These are phyloP conservation scores for Rattus rattus DNA, from an alignment of 2,113 vertebrate species.

Conservation along the genomic window DNA sequence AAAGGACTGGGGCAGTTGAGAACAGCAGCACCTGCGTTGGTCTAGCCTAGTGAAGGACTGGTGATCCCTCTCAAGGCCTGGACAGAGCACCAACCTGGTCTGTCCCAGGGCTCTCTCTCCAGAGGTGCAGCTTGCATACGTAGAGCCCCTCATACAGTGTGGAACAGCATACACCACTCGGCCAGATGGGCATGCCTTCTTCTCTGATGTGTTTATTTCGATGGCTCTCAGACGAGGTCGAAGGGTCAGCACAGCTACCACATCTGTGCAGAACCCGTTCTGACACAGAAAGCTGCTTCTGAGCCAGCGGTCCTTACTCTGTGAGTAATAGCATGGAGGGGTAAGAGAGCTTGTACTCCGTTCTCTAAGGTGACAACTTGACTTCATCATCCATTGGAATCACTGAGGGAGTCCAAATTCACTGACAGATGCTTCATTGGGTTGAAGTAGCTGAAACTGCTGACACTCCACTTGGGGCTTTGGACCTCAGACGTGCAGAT, in stretches of 20 bases:
- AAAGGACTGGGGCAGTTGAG: background rate
- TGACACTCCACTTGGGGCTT: slow-evolving; percentile 51
- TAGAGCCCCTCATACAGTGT: background rate
- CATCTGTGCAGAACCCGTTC: background rate
- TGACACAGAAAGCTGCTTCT: background rate
- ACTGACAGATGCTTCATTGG: slow-evolving; percentile 24
- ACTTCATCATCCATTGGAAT: slow-evolving; percentile 45
- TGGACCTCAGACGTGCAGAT: slow-evolving; percentile 1
- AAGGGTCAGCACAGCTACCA: too few relatives aligned
- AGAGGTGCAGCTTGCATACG: background rate
- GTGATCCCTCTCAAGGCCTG: fast-evolving
- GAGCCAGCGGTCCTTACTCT: background rate
- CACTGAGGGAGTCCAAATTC: slow-evolving; percentile 65
- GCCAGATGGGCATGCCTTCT: background rate
- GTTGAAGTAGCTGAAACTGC: slow-evolving; percentile 24
- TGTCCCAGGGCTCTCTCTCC: background rate
- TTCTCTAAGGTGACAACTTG: background rate
- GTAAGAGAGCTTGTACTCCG: background rate
- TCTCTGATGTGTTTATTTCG: background rate
- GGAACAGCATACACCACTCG: too few relatives aligned
- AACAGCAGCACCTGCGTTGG: background rate
- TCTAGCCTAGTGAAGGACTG: background rate
- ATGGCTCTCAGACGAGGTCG: background rate
- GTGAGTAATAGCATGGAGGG: background rate
- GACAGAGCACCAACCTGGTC: background rate